Base-by-base conservation (phyloP, 2,113 vertebrate genomes). In the human region DNA sequence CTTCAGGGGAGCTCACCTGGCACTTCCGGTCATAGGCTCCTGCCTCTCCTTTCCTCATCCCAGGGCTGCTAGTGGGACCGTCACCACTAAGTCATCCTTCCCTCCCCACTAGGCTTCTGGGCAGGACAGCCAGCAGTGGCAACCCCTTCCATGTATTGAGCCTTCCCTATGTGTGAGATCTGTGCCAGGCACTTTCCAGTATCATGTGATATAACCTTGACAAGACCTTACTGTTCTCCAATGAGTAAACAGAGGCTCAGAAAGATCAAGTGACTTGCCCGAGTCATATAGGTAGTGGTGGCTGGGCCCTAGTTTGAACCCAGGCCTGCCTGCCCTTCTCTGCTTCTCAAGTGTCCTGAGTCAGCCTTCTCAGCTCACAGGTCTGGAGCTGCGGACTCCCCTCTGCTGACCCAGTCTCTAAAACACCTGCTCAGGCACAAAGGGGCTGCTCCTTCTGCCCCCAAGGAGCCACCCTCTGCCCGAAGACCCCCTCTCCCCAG, bases 1-100 rank as follows among this genome's bases (percentile, higher is more conserved):
- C 30, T 20, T 32, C 3, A 0, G 2, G 30, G 32, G 43, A 52
- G 2, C n/a, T 48, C 25, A 6, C 4, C 55, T 48, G 20, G 50
- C 8, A 0, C 68, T 30, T 16, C 32, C 1, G 0, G 22, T 32
- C 45, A 14, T 20, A 0, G 14, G 55, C 55, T 35, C 13, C 27
- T 83, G 48, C 27, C 5, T 0, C 83, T 30, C 35, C 20, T 64
- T 9, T n/a, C 20, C 80, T 75, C 17, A 20, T 50, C 52, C 27
- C 30, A 9, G 32, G 12, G 48, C 78, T 73, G 23, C 72, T 52
- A 1, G 40, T 16, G 35, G 38, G 59, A 32, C 66, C 4, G 17
- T 27, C 52, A 7, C 57, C 20, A 7, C 25, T n/a, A 10, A 66
- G 55, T 38, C 30, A 8, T 4, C 22, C 20, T 83, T 40, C n/a